These are phyloP conservation scores for Hippolais icterina DNA, from an alignment of 2,113 vertebrate genomes.

Conservation along the genomic window DNA sequence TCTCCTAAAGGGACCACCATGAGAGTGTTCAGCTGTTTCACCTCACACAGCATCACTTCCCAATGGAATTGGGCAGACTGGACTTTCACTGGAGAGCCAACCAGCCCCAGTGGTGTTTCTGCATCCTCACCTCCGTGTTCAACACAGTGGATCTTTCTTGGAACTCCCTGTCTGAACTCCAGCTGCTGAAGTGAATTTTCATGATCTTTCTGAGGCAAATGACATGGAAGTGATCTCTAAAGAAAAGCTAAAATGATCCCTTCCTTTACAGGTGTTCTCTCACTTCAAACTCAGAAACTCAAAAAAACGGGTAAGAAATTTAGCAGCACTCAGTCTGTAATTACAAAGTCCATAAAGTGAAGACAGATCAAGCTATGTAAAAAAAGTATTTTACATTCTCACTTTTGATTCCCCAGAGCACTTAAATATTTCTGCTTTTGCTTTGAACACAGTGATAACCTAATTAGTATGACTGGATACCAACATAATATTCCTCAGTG, in stretches of 20 bases:
- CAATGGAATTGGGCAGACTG: not conserved
- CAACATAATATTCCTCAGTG: slow-evolving; percentile 43
- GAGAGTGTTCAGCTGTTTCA: not conserved
- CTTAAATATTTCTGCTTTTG: slow-evolving; percentile 28
- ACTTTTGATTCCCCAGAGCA: not conserved
- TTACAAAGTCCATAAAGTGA: not conserved
- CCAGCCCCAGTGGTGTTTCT: not conserved
- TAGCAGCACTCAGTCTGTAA: not conserved
- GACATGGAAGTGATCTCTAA: not conserved
- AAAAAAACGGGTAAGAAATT: not conserved
- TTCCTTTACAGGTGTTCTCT: not conserved
- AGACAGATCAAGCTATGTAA: not conserved
- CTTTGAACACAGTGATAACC: slow-evolving; percentile 40
- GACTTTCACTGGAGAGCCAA: not conserved
- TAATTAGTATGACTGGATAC: slow-evolving; percentile 44
- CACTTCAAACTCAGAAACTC: not conserved
- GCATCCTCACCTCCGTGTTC: not conserved
- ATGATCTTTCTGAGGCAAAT: not conserved
- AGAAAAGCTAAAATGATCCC: not conserved
- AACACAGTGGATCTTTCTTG: not conserved
- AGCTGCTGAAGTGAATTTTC: not conserved
- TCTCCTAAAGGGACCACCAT: not conserved
- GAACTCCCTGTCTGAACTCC: not conserved
- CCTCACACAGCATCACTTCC: not conserved
- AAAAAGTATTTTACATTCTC: not conserved